These are phyloP conservation scores for Gopherus evgoodei DNA, from an alignment of 2,113 vertebrate species.

Conservation along the genomic window DNA sequence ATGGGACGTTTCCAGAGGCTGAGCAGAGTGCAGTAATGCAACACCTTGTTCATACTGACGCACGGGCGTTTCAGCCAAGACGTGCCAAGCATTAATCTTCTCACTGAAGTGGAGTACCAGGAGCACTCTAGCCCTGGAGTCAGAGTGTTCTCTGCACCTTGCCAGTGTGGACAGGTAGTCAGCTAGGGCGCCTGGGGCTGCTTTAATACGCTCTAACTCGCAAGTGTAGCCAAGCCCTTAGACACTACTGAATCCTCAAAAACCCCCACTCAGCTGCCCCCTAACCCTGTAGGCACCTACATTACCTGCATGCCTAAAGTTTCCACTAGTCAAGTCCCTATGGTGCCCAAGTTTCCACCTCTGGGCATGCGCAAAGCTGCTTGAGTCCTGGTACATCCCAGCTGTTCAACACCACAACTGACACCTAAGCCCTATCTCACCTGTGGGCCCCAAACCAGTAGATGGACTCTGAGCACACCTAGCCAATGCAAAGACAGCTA, in stretches of 20 bases:
- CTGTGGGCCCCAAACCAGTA: not conserved
- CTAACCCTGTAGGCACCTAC: not conserved
- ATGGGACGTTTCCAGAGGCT: too few species aligned
- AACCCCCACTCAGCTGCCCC: not conserved
- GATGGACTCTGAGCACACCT: not conserved
- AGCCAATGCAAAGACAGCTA: not conserved
- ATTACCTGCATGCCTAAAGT: not conserved
- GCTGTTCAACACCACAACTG: not conserved
- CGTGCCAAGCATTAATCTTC: too few species aligned
- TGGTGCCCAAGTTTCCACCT: not conserved
- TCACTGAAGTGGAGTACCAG: too few species aligned
- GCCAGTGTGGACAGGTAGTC: too few species aligned
- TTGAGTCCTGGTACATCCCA: not conserved
- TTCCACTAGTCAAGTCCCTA: not conserved
- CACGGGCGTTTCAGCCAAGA: too few species aligned
- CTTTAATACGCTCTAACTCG: too few species aligned
- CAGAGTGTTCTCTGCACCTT: too few species aligned
- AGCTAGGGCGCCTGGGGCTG: too few species aligned
- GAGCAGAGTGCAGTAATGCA: too few species aligned
- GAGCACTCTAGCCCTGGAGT: too few species aligned
- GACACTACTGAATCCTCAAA: not conserved
- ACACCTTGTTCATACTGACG: too few species aligned
- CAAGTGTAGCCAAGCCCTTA: too few species aligned
- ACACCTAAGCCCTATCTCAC: not conserved
- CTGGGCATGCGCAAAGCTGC: not conserved